Percentiles rank a stretch among this genome's conserved stretches.
Conservation (phyloP, 1,140 invertebrate genomes). For the Holcopasites calliopsidis region DNA sequence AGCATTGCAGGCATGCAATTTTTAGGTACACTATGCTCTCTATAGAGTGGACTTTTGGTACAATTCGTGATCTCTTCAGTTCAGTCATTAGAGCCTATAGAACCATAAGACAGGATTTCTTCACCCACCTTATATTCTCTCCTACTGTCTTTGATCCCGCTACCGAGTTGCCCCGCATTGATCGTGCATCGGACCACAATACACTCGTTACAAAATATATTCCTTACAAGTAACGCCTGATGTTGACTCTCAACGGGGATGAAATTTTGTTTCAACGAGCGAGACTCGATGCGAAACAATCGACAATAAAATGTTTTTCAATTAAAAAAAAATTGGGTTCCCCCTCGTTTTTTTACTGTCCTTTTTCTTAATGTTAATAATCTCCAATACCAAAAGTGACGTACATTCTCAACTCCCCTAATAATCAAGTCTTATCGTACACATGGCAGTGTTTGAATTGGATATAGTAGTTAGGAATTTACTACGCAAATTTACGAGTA, state of each 20-base stretch:
- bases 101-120: conserved; percentile 71
- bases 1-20: conserved; percentile 77
- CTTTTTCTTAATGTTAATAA: conserved; percentile 33
- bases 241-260: conserved; percentile 30
- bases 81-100: conserved; percentile 47
- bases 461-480: conserved; percentile 6
- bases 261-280: conserved; percentile 25
- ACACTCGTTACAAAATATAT: conserved; percentile 49
- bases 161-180: conserved; percentile 56
- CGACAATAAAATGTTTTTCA: conserved; percentile 23
- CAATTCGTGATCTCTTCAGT: conserved; percentile 52
- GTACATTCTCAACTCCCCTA: conserved; percentile 49
- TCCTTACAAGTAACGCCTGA: conserved; percentile 53
- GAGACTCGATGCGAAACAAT: conserved; percentile 32
- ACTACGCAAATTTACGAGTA: conserved; percentile 21
- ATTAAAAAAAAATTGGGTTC: conserved; percentile 17
- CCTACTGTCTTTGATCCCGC: conserved; percentile 62
- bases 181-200: conserved; percentile 61
- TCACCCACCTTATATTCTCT: conserved; percentile 77
- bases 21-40: conserved; percentile 66
- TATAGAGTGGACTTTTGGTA: conserved; percentile 54
- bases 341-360: conserved; percentile 16
- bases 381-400: conserved; percentile 50
- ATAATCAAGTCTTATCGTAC: conserved; percentile 39
- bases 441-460: background rate